A percentile compares a stretch with the other conserved stretches of the same genome.
Evolutionary conservation across 2,888 invertebrate species (phyloP).

Genomic region (Steinernema hermaphroditum): DNA sequence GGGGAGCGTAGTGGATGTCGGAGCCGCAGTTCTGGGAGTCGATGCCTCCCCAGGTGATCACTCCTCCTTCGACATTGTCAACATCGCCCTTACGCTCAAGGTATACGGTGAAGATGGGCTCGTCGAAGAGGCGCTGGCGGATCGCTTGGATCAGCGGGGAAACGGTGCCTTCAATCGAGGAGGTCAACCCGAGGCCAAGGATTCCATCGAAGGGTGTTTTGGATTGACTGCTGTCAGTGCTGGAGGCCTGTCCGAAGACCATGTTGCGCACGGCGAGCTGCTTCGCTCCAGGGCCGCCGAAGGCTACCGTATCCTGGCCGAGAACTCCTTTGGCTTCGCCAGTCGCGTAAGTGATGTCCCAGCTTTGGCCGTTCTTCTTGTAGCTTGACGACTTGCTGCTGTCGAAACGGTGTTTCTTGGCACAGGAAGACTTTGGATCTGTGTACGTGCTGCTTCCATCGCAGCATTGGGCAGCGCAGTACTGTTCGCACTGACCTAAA

Average conservation of each 20-base stretch:
- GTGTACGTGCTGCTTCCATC: too few species aligned
- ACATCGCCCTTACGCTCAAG: slow-evolving; percentile 50
- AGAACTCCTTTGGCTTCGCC: slow-evolving; percentile 69
- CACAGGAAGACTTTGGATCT: slow-evolving; percentile 35
- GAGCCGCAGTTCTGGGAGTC: slow-evolving; percentile 53
- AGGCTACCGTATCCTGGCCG: slow-evolving; percentile 68
- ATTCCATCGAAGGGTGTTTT: slow-evolving; percentile 49
- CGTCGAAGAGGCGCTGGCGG: slow-evolving; percentile 49
- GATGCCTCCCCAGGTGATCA: slow-evolving; percentile 51
- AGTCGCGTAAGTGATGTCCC: slow-evolving; percentile 69
- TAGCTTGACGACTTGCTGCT: slow-evolving; percentile 79
- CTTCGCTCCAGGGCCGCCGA: slow-evolving; percentile 30
- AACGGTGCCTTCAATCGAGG: slow-evolving; percentile 48
- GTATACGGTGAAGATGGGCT: slow-evolving; percentile 55
- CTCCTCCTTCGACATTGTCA: slow-evolving; percentile 49
- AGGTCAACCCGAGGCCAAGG: slow-evolving; percentile 48
- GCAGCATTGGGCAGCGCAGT: too few species aligned
- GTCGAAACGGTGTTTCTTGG: slow-evolving; percentile 83
- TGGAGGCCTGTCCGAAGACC: slow-evolving; percentile 41
- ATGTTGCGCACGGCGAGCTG: slow-evolving; percentile 36
- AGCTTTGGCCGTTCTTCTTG: slow-evolving; percentile 67
- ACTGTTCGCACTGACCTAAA: too few species aligned
- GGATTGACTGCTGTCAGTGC: slow-evolving; percentile 22
- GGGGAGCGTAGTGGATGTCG: slow-evolving; percentile 47
- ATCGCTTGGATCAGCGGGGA: slow-evolving; percentile 46